A percentile compares a stretch with the other conserved stretches of the same genome.
phyloP scores from a whole-genome alignment of 1,140 invertebrate species.

The Brevipalpus yothersi region DNA sequence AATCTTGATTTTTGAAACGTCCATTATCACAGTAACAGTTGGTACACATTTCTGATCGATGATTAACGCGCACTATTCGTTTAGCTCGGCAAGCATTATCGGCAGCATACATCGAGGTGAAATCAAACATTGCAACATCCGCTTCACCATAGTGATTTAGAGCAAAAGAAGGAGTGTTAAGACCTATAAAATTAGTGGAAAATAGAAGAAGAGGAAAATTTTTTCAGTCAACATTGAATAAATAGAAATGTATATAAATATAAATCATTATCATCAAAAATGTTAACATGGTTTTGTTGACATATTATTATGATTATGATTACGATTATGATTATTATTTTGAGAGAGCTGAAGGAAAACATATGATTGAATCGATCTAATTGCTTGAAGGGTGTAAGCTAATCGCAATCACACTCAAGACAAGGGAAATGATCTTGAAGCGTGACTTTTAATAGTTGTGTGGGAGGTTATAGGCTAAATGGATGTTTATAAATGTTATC shows the following conservation, averaged over 20 bases:
- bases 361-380: too few species aligned
- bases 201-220: neutral
- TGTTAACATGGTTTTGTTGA: slow-evolving; percentile 22
- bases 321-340: too few species aligned
- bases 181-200: neutral
- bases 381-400: too few species aligned
- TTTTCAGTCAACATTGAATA: too few species aligned
- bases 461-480: too few species aligned
- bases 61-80: neutral
- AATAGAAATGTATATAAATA: slow-evolving; percentile 31
- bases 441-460: too few species aligned
- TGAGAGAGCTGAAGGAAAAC: too few species aligned
- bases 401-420: too few species aligned
- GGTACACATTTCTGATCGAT: neutral
- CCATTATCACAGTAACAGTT: neutral
- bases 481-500: too few species aligned
- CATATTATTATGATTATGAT: too few species aligned
- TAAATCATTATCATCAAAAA: neutral
- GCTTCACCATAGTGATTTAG: slow-evolving; percentile 93
- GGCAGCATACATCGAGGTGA: slow-evolving; percentile 93
- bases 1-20: neutral
- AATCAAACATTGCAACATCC: slow-evolving; percentile 98
- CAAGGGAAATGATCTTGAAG: too few species aligned
- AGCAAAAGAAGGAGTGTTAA: slow-evolving; percentile 55
- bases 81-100: slow-evolving; percentile 69